Percentiles rank a stretch among this genome's conserved stretches.
Evolutionary conservation across 2,888 invertebrate species (phyloP).

Genomic region (Caenorhabditis drosophilae): DNA sequence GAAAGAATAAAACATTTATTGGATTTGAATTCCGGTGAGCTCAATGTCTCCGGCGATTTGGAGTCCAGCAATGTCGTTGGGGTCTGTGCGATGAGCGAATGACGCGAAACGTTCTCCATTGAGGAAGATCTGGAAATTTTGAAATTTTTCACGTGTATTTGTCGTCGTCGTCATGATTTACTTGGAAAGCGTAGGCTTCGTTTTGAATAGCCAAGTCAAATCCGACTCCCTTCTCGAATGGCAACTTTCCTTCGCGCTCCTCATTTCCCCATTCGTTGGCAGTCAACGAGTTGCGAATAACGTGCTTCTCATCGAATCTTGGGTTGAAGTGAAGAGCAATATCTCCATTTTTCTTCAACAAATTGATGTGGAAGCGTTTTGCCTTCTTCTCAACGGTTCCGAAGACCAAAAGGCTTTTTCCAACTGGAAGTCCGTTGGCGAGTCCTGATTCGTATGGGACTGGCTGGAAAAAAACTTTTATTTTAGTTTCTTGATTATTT

Average conservation of each 20-base stretch:
- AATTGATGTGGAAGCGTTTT: constrained; percentile 63
- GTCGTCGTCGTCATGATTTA: constrained; percentile 14
- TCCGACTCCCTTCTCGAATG: constrained; percentile 68
- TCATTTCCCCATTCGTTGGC: constrained; percentile 68
- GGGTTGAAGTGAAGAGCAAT: constrained; percentile 68
- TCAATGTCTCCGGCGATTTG: constrained; percentile 68
- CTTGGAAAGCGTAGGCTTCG: constrained; percentile 68
- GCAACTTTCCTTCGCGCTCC: constrained; percentile 67
- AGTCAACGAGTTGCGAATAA: constrained; percentile 60
- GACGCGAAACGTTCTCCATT: constrained; percentile 69
- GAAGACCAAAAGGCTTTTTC: constrained; percentile 66
- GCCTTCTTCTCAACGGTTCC: constrained; percentile 69
- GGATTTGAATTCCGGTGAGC: constrained; percentile 66
- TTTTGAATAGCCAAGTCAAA: constrained; percentile 67
- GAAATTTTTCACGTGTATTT: not conserved
- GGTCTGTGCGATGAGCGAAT: constrained; percentile 69
- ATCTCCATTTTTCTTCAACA: constrained; percentile 68
- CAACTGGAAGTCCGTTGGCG: constrained; percentile 62
- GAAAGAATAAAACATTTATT: constrained; percentile 52
- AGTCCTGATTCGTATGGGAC: constrained; percentile 67
- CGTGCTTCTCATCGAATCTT: constrained; percentile 61
- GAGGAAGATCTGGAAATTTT: constrained; percentile 62
- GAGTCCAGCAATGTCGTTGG: constrained; percentile 67
- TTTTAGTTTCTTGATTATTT: not conserved
- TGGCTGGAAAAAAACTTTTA: constrained; percentile 47